Evolutionary conservation across 2,113 vertebrate genomes (phyloP).

Genomic region (Alosa alosa): DNA sequence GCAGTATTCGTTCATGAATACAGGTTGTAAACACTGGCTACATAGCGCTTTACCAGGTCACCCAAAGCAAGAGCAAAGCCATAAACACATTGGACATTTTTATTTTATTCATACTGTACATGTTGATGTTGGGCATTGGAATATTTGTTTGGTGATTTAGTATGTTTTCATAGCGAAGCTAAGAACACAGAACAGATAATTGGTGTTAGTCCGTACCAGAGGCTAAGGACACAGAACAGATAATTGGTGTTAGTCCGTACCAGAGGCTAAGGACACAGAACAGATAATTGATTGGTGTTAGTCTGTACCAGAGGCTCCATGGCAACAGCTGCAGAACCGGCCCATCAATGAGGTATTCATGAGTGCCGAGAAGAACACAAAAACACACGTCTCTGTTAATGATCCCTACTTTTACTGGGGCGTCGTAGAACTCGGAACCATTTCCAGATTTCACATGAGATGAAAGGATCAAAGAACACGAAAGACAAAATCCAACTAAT

Average conservation of each 20-base stretch:
- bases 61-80: background rate
- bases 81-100: background rate
- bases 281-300: too few relatives aligned
- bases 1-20: too few relatives aligned
- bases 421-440: background rate
- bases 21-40: too few relatives aligned
- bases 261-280: background rate
- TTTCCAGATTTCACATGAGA: constrained; percentile 8
- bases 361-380: background rate
- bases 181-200: background rate
- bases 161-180: background rate
- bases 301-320: background rate
- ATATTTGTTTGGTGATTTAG: background rate
- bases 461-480: background rate
- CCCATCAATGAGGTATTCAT: background rate
- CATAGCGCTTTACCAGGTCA: too few relatives aligned
- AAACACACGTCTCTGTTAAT: background rate
- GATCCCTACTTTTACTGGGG: background rate
- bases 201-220: background rate
- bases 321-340: background rate
- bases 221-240: background rate
- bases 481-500: background rate
- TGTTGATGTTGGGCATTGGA: background rate
- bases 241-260: background rate
- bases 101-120: background rate